A percentile compares a stretch with the other conserved stretches of the same genome.
These are phyloP conservation scores for Lutjanus erythropterus DNA, from an alignment of 2,113 vertebrate genomes.

Conservation along the genomic window DNA sequence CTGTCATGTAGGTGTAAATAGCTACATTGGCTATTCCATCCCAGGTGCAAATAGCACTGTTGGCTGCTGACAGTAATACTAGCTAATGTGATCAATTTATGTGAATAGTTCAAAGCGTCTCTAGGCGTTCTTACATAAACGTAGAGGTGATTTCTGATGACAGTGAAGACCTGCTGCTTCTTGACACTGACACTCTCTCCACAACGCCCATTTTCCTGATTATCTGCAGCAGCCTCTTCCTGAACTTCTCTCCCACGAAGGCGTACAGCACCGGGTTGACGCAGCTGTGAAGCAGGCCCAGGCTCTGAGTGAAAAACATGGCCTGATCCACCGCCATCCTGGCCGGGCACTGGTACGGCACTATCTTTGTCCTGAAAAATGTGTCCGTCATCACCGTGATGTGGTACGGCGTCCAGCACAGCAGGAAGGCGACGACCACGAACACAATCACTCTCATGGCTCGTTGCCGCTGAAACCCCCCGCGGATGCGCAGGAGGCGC, in stretches of 20 bases:
- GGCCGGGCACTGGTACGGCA: conserved; percentile 60
- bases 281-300: conserved; percentile 83
- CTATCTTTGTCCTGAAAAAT: conserved; percentile 71
- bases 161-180: conserved; percentile 69
- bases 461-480: conserved; percentile 74
- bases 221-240: conserved; percentile 52
- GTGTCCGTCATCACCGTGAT: conserved; percentile 76
- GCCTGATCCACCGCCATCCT: conserved; percentile 66
- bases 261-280: conserved; percentile 85
- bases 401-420: conserved; percentile 85
- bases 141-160: conserved; percentile 75
- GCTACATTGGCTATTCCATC: too few species aligned
- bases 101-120: neutral
- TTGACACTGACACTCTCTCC: conserved; percentile 3
- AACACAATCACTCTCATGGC: conserved; percentile 82
- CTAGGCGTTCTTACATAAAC: conserved; percentile 62
- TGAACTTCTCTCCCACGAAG: conserved; percentile 84
- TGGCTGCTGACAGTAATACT: too few species aligned
- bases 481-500: conserved; percentile 74
- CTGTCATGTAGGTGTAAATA: too few species aligned
- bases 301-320: conserved; percentile 76
- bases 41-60: too few species aligned
- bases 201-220: conserved; percentile 49
- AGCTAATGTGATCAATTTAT: neutral
- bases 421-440: conserved; percentile 79